Conservation (phyloP, 2,888 invertebrate genomes). For the Euzetes globulus region DNA sequence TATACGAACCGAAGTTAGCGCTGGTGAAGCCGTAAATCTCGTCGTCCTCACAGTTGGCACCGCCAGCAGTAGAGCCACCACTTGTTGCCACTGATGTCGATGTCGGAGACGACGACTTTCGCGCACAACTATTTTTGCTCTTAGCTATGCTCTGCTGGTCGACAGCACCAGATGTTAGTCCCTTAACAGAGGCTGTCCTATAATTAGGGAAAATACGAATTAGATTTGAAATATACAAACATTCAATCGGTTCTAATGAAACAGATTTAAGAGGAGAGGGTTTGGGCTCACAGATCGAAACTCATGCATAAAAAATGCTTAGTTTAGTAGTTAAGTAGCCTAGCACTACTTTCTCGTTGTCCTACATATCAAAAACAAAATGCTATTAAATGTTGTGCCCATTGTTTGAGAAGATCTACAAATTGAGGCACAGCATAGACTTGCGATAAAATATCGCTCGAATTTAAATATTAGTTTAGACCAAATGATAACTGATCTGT, state of each 20-base stretch:
- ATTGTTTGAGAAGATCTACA: conserved; percentile 5
- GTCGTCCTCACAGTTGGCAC: conserved; percentile 31
- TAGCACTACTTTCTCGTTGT: conserved; percentile 20
- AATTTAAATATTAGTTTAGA: not conserved
- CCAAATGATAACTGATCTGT: conserved; percentile 12
- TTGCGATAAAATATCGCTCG: no score
- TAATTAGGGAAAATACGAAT: not conserved
- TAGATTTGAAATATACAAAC: not conserved
- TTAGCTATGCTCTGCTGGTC: conserved; percentile 21
- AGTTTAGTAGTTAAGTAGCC: not conserved
- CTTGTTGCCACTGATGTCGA: conserved; percentile 25
- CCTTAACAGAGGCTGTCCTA: conserved; percentile 21
- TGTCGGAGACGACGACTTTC: conserved; percentile 8
- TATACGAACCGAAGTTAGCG: conserved; percentile 31
- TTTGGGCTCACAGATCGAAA: not conserved
- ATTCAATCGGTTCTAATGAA: not conserved
- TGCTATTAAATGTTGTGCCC: not conserved
- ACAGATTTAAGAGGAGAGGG: not conserved
- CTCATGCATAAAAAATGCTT: conserved; percentile 9
- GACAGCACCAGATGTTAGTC: conserved; percentile 26
- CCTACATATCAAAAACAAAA: conserved; percentile 15
- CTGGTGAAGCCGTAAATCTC: conserved; percentile 34
- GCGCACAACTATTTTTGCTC: conserved; percentile 2
- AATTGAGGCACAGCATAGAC: not conserved
- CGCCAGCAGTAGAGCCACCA: conserved; percentile 3